Percentiles rank a stretch among this genome's conserved stretches.
phyloP scores from a whole-genome alignment of 2,888 invertebrate species.

The Drosophila differens region DNA sequence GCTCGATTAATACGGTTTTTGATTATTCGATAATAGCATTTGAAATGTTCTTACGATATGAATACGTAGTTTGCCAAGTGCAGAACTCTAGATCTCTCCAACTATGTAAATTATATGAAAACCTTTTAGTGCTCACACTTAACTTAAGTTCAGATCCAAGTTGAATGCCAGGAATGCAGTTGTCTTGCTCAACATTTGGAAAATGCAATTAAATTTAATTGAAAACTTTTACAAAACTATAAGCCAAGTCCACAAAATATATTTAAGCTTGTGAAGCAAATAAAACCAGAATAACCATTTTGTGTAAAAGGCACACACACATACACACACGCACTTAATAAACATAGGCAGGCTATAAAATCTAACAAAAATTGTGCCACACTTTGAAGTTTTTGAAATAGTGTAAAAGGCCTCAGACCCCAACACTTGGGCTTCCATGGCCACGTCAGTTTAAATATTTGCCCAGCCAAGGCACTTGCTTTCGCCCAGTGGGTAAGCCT shows the following conservation, averaged over 20 bases:
- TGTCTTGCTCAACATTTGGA: slow-evolving; percentile 15
- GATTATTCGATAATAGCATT: slow-evolving; percentile 56
- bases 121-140: slow-evolving; percentile 12
- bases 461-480: slow-evolving; percentile 25
- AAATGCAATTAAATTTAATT: slow-evolving; percentile 43
- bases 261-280: slow-evolving; percentile 24
- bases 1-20: slow-evolving; percentile 56
- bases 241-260: slow-evolving; percentile 25
- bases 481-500: slow-evolving; percentile 40
- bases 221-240: slow-evolving; percentile 60
- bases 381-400: slow-evolving; percentile 57
- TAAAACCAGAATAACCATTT: slow-evolving; percentile 67
- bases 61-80: slow-evolving; percentile 8
- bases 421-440: slow-evolving; percentile 14
- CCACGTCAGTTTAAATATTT: slow-evolving; percentile 59
- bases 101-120: slow-evolving; percentile 29
- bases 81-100: neutral
- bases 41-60: slow-evolving; percentile 53
- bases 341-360: slow-evolving; percentile 6
- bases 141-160: neutral
- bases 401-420: slow-evolving; percentile 5
- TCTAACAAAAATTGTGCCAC: slow-evolving; percentile 48
- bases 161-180: slow-evolving; percentile 15
- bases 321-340: slow-evolving; percentile 16
- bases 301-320: slow-evolving; percentile 48